Conservation (phyloP, 2,113 vertebrate species). For the Megatriorchis doriae region DNA sequence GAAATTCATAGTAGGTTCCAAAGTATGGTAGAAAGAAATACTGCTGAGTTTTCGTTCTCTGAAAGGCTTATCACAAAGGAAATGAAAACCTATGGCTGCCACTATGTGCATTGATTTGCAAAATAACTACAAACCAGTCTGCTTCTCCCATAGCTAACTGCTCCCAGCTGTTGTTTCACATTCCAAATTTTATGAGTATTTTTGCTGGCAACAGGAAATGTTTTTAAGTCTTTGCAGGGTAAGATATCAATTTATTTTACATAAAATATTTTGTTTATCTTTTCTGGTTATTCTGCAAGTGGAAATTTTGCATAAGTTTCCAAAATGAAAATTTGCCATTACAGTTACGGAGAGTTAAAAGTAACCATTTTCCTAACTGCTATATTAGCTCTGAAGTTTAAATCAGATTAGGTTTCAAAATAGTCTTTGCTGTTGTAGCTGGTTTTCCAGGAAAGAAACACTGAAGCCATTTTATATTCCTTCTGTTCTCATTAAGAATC, state of each 20-base stretch:
- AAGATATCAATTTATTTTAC: neutral
- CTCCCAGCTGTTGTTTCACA: conserved; percentile 30
- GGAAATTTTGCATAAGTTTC: neutral
- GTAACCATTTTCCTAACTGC: neutral
- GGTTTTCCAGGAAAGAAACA: neutral
- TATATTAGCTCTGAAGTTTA: neutral
- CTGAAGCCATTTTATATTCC: neutral
- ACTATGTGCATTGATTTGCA: neutral
- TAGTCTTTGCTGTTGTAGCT: neutral
- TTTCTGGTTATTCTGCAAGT: neutral
- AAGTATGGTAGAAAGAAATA: neutral
- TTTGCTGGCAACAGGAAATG: conserved; percentile 2
- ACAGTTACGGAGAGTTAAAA: neutral
- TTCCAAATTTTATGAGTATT: conserved; percentile 33
- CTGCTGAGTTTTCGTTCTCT: neutral
- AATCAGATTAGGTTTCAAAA: neutral
- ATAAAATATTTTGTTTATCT: neutral
- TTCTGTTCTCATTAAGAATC: neutral
- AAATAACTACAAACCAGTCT: neutral
- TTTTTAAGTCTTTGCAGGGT: neutral
- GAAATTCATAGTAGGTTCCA: neutral
- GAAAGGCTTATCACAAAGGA: neutral
- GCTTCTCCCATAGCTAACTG: neutral
- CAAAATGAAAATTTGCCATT: neutral
- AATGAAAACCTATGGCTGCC: neutral